These are phyloP conservation scores for Danaus plexippus DNA, from an alignment of 1,140 invertebrate genomes.

Conservation along the genomic window DNA sequence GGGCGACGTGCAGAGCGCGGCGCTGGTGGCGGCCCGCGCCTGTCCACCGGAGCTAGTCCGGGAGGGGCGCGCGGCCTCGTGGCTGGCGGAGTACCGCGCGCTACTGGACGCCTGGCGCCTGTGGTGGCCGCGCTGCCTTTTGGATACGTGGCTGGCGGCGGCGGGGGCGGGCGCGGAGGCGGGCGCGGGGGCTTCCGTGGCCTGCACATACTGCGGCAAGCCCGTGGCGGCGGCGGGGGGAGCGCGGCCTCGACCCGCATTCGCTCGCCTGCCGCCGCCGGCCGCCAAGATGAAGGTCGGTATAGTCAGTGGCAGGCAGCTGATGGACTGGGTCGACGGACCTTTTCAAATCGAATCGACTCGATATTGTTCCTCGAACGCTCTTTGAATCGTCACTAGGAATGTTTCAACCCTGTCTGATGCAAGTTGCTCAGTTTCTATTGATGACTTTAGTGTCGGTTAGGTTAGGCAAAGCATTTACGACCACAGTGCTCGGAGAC, in stretches of 20 bases:
- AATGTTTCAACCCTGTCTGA: no score
- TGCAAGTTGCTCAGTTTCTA: no score
- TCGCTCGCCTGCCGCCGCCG: constrained; percentile 74
- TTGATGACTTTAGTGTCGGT: no score
- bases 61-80: constrained; percentile 69
- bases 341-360: no score
- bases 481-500: no score
- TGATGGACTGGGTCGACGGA: no score
- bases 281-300: constrained; percentile 56
- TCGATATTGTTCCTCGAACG: no score
- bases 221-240: constrained; percentile 85
- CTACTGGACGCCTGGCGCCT: constrained; percentile 83
- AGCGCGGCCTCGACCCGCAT: constrained; percentile 74
- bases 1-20: constrained; percentile 93
- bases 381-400: no score
- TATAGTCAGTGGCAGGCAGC: no score
- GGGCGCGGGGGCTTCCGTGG: constrained; percentile 81
- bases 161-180: constrained; percentile 27
- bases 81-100: constrained; percentile 82
- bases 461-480: no score
- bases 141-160: constrained; percentile 71
- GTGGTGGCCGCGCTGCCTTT: constrained; percentile 83
- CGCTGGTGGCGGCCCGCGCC: constrained; percentile 82
- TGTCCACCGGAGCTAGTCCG: constrained; percentile 78
- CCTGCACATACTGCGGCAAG: constrained; percentile 96